phyloP scores from a whole-genome alignment of 2,797 vertebrate genomes.

The Sebastes alutus region DNA sequence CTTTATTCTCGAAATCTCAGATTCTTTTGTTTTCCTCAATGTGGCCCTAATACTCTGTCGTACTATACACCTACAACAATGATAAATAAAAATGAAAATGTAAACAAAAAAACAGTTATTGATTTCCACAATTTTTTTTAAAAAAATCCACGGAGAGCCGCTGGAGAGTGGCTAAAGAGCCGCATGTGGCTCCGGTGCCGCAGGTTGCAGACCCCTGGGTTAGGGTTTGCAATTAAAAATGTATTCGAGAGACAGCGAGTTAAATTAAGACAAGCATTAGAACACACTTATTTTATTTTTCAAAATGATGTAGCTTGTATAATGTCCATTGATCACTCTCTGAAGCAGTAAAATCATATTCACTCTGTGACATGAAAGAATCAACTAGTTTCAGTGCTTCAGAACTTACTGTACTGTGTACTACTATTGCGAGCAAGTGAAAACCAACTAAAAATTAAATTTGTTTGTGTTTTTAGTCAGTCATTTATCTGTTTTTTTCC shows the following conservation, averaged over 20 bases:
- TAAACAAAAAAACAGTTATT: no score
- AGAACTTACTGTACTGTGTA: background rate
- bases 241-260: background rate
- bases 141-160: no score
- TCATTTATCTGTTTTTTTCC: no score
- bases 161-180: background rate
- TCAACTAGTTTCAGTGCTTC: background rate
- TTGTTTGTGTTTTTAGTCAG: no score
- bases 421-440: background rate
- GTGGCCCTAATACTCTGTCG: no score
- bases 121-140: no score
- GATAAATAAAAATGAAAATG: no score
- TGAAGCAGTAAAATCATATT: background rate
- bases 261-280: rapidly evolving
- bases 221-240: background rate
- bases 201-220: no score
- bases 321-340: background rate
- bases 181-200: no score
- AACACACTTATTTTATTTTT: background rate
- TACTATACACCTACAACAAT: no score
- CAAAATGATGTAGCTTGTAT: background rate
- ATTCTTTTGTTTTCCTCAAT: no score
- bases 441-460: background rate
- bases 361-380: background rate
- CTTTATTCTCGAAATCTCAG: no score